phyloP scores from a whole-genome alignment of 2,113 vertebrate species.

The Serilophus lunatus region DNA sequence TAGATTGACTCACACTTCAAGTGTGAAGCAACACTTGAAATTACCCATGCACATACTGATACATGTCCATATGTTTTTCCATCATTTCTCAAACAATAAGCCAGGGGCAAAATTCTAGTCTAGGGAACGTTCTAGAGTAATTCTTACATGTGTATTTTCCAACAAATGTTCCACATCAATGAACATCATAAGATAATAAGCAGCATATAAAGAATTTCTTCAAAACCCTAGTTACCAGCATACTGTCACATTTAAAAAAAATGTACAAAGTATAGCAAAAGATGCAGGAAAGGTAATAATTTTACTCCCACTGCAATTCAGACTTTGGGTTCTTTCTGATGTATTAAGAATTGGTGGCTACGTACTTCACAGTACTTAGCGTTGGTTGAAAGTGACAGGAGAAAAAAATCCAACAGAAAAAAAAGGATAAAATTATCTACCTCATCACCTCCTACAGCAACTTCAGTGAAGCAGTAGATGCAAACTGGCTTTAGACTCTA shows the following conservation, averaged over 20 bases:
- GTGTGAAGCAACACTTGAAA: conserved; percentile 58
- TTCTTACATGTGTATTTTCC: background rate
- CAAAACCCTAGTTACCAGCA: background rate
- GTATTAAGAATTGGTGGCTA: background rate
- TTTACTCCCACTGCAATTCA: background rate
- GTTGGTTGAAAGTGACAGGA: background rate
- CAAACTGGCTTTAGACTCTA: background rate
- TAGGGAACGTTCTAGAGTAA: background rate
- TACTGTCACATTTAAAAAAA: background rate
- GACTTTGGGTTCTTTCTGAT: background rate
- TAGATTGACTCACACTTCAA: conserved; percentile 60
- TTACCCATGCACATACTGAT: conserved; percentile 52
- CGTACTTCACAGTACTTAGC: background rate
- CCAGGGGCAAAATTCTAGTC: background rate
- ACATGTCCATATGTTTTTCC: conserved; percentile 53
- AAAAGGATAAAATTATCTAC: background rate
- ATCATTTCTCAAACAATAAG: conserved; percentile 48
- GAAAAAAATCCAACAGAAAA: background rate
- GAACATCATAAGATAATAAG: background rate
- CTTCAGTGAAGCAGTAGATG: background rate
- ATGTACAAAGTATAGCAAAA: background rate
- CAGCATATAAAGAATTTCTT: background rate
- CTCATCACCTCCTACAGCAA: background rate
- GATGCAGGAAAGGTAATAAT: background rate
- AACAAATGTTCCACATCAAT: background rate